A percentile compares a stretch with the other conserved stretches of the same genome.
These are phyloP conservation scores for Spodoptera picta DNA, from an alignment of 2,888 invertebrate species.

Conservation along the genomic window DNA sequence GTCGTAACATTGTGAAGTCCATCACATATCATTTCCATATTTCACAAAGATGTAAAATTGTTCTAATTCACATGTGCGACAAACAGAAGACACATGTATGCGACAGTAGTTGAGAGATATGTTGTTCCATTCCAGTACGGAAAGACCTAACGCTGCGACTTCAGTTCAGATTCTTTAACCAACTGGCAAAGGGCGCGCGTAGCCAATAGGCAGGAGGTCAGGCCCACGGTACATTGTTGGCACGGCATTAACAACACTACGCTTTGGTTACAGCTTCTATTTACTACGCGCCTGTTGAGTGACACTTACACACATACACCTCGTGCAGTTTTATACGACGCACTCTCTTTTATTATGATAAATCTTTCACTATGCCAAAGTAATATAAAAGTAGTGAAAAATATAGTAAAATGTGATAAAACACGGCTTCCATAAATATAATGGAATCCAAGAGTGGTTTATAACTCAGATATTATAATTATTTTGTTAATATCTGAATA, in stretches of 20 bases:
- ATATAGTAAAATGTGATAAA: too few species aligned
- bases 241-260: constrained; percentile 84
- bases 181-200: constrained; percentile 95
- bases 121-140: constrained; percentile 94
- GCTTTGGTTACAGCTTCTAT: constrained; percentile 83
- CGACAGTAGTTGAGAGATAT: constrained; percentile 75
- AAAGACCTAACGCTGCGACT: constrained; percentile 98
- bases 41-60: constrained; percentile 39
- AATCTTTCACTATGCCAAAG: too few species aligned
- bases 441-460: constrained; percentile 3
- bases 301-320: constrained; percentile 74
- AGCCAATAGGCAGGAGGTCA: constrained; percentile 91
- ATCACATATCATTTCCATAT: constrained; percentile 2
- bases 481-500: background rate
- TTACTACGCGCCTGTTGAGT: constrained; percentile 65
- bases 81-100: constrained; percentile 60
- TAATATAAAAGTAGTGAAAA: too few species aligned
- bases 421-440: too few species aligned
- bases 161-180: constrained; percentile 98
- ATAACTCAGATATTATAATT: background rate
- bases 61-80: constrained; percentile 54
- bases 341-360: background rate
- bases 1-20: background rate
- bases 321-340: constrained; percentile 78
- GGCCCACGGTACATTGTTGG: constrained; percentile 78